Conservation (phyloP, 2,888 invertebrate genomes). For the Drosophila niveifrons region DNA sequence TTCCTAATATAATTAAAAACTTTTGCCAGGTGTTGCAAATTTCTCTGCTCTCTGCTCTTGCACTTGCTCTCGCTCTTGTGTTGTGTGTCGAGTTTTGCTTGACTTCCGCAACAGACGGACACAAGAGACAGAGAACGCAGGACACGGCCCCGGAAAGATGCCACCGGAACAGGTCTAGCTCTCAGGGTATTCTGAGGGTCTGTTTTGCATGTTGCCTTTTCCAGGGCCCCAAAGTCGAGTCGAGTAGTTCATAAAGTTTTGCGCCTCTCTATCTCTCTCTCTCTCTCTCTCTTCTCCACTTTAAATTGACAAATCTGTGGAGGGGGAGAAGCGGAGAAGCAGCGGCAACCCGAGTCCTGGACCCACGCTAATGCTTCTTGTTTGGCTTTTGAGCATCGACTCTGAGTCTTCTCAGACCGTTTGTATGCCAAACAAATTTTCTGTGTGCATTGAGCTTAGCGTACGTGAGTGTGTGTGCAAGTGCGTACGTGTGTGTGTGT, state of each 20-base stretch:
- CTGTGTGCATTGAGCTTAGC: slow-evolving; percentile 54
- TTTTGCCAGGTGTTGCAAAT: slow-evolving; percentile 82
- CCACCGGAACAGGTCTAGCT: slow-evolving; percentile 56
- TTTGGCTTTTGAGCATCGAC: slow-evolving; percentile 61
- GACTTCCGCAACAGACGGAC: slow-evolving; percentile 59
- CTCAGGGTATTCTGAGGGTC: slow-evolving; percentile 39
- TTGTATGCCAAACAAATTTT: slow-evolving; percentile 67
- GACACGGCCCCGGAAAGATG: slow-evolving; percentile 56
- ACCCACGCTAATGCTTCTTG: slow-evolving; percentile 60
- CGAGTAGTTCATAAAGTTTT: slow-evolving; percentile 72
- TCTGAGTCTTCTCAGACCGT: slow-evolving; percentile 25
- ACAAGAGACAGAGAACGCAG: slow-evolving; percentile 45
- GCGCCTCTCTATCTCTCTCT: slow-evolving; percentile 10
- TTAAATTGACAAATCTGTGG: slow-evolving; percentile 63
- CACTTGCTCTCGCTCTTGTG: slow-evolving; percentile 27
- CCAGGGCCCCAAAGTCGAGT: slow-evolving; percentile 28
- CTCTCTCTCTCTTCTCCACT: neutral
- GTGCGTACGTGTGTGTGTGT: slow-evolving; percentile 11
- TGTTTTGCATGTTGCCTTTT: slow-evolving; percentile 67
- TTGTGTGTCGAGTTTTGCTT: slow-evolving; percentile 48
- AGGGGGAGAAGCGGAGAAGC: neutral
- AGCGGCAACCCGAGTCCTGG: slow-evolving; percentile 8
- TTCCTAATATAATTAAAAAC: slow-evolving; percentile 84
- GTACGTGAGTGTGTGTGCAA: slow-evolving; percentile 31
- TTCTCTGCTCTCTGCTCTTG: slow-evolving; percentile 47